phyloP scores from a whole-genome alignment of 2,797 vertebrate species.

The Peromyscus eremicus region DNA sequence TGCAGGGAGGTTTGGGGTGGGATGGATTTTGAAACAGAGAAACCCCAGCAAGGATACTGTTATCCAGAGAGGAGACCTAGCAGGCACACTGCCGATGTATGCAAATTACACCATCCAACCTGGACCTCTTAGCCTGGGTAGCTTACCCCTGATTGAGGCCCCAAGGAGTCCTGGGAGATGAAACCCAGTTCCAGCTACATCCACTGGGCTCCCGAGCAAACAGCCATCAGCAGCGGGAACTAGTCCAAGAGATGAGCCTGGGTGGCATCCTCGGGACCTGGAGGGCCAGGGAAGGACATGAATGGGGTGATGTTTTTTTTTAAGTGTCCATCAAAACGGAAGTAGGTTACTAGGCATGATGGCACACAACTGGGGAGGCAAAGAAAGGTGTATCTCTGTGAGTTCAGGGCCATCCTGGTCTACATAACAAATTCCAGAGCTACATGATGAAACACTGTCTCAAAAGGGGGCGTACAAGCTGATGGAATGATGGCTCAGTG shows the following conservation, averaged over 20 bases:
- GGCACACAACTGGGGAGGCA: background rate
- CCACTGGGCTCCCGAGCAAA: background rate
- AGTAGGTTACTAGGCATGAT: background rate
- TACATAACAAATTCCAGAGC: background rate
- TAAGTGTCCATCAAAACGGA: background rate
- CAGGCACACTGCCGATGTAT: background rate
- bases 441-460: background rate
- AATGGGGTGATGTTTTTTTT: background rate
- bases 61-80: background rate
- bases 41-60: background rate
- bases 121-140: fast-evolving
- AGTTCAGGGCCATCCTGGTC: background rate
- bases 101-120: background rate
- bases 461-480: background rate
- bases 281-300: background rate
- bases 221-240: background rate
- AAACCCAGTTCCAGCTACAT: background rate
- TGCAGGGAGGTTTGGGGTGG: background rate
- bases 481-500: background rate
- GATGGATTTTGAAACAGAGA: background rate
- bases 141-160: background rate
- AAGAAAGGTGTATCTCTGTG: background rate
- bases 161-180: background rate
- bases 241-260: no score
- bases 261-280: background rate